Conservation (phyloP, 1,140 invertebrate species). For the Chironomus tepperi region DNA sequence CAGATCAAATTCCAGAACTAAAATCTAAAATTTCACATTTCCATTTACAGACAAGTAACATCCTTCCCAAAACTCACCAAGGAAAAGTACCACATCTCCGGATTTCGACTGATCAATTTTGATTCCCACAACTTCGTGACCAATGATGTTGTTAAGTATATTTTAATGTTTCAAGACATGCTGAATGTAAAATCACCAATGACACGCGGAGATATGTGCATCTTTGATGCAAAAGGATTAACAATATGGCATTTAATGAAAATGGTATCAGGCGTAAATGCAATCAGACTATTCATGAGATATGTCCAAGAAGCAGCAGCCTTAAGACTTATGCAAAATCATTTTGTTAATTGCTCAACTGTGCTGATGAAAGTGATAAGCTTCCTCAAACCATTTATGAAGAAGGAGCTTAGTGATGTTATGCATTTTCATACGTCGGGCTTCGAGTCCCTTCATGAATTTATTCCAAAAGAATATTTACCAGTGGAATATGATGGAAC, state of each 20-base stretch:
- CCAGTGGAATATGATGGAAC: conserved; percentile 56
- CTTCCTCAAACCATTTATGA: conserved; percentile 62
- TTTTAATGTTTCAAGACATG: neutral
- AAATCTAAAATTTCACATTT: neutral
- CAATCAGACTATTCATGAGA: neutral
- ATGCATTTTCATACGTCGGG: conserved; percentile 41
- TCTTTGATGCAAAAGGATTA: conserved; percentile 1
- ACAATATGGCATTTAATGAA: neutral
- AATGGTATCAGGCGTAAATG: neutral
- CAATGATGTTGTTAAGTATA: neutral
- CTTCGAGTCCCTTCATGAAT: conserved; percentile 47
- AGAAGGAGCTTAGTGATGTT: conserved; percentile 52
- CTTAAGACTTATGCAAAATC: conserved; percentile 52
- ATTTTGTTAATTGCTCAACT: conserved; percentile 56
- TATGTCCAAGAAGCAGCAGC: conserved; percentile 49
- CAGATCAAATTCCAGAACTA: no score
- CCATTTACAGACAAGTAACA: neutral
- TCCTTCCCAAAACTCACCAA: neutral
- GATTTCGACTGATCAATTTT: neutral
- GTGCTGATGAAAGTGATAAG: conserved; percentile 59
- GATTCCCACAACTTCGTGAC: neutral
- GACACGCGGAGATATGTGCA: neutral
- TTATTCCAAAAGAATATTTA: conserved; percentile 49
- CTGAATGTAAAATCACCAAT: neutral
- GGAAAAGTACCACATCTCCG: neutral